phyloP scores from a whole-genome alignment of 37 sponge, comb jelly and placozoan genomes.

The Haliclona indistincta region DNA sequence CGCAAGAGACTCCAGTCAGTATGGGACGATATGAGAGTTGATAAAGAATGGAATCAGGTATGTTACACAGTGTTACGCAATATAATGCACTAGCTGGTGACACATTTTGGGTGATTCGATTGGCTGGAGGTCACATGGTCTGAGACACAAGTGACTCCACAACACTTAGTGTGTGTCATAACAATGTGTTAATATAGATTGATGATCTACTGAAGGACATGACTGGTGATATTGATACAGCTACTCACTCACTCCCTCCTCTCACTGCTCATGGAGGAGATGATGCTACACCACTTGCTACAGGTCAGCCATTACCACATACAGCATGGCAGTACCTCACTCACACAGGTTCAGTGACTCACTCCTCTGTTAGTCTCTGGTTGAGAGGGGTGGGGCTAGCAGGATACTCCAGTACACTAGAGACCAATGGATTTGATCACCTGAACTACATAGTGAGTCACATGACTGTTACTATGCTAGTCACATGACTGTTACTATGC shows the following conservation, averaged over 20 bases:
- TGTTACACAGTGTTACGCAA: background rate
- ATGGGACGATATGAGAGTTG: slow-evolving; percentile 40
- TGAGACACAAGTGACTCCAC: background rate
- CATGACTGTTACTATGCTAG: background rate
- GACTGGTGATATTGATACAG: background rate
- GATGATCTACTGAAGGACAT: slow-evolving; percentile 44
- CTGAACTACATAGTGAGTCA: slow-evolving; percentile 55
- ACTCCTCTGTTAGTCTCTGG: slow-evolving; percentile 39
- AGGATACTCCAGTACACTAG: slow-evolving; percentile 32
- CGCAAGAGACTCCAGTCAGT: slow-evolving; percentile 1
- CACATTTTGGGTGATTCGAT: background rate
- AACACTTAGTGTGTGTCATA: too few species aligned
- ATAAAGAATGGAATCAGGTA: slow-evolving; percentile 55
- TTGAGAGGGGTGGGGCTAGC: slow-evolving; percentile 21
- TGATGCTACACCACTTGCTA: background rate
- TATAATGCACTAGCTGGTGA: too few species aligned
- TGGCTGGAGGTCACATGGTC: background rate
- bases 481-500: background rate
- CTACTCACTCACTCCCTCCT: background rate
- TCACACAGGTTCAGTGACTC: background rate
- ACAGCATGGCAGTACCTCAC: background rate
- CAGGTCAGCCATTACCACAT: background rate
- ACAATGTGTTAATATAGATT: too few species aligned
- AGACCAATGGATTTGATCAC: slow-evolving; percentile 58
- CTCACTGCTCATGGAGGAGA: background rate